Evolutionary conservation across 2,113 vertebrate species (phyloP).

Genomic region (Falcunculus frontatus): DNA sequence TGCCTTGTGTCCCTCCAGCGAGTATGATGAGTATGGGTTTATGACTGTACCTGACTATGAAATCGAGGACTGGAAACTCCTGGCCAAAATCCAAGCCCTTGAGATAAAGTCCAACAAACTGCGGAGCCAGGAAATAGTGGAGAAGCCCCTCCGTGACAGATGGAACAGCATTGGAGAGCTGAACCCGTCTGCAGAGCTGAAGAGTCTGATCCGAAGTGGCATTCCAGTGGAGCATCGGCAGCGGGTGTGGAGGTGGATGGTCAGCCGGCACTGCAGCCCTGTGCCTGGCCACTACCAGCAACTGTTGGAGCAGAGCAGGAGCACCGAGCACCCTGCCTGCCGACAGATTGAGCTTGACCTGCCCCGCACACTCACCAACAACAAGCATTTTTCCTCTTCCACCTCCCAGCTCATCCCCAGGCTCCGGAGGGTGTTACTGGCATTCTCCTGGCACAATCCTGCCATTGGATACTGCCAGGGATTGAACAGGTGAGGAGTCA

Average conservation of each 20-base stretch:
- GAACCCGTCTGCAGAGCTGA: slow-evolving; percentile 73
- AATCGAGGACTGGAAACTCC: slow-evolving; percentile 88
- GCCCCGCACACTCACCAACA: slow-evolving; percentile 89
- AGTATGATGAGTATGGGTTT: slow-evolving; percentile 92
- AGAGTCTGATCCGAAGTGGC: slow-evolving; percentile 82
- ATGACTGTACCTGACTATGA: slow-evolving; percentile 86
- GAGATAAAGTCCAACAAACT: slow-evolving; percentile 88
- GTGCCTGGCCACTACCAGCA: slow-evolving; percentile 74
- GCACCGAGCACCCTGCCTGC: slow-evolving; percentile 77
- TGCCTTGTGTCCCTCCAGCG: slow-evolving; percentile 63
- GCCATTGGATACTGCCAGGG: slow-evolving; percentile 94
- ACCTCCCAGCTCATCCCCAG: slow-evolving; percentile 80
- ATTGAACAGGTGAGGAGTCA: slow-evolving; percentile 84
- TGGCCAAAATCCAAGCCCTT: slow-evolving; percentile 89
- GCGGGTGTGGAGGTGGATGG: slow-evolving; percentile 85
- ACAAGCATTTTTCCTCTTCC: slow-evolving; percentile 86
- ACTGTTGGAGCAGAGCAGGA: slow-evolving; percentile 75
- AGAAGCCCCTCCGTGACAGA: slow-evolving; percentile 75
- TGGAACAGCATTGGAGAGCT: slow-evolving; percentile 83
- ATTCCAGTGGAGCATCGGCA: slow-evolving; percentile 82
- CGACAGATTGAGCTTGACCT: slow-evolving; percentile 94
- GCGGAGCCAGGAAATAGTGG: slow-evolving; percentile 73
- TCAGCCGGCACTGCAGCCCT: slow-evolving; percentile 54
- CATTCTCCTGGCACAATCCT: slow-evolving; percentile 94
- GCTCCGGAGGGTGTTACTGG: slow-evolving; percentile 85